Evolutionary conservation across 2,113 vertebrate species (phyloP).

Genomic region (Panurus biarmicus): DNA sequence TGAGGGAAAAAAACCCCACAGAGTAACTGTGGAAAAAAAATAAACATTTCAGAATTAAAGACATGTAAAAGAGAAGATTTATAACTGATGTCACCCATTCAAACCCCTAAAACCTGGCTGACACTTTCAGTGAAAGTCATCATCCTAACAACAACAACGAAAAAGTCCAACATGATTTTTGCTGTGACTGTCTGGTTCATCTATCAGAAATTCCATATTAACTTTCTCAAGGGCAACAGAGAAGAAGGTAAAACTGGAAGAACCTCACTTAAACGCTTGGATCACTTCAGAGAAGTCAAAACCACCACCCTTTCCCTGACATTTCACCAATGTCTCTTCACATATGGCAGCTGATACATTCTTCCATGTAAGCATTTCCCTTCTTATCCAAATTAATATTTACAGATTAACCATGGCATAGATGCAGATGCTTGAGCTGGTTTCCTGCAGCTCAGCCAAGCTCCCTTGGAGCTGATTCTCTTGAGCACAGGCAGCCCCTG

Average conservation of each 20-base stretch:
- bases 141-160: neutral
- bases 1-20: accelerated
- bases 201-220: neutral
- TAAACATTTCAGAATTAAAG: neutral
- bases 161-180: neutral
- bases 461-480: neutral
- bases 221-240: neutral
- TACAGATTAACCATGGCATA: neutral
- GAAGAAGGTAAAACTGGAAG: neutral
- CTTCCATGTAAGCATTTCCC: neutral
- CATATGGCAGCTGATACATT: neutral
- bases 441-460: neutral
- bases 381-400: neutral
- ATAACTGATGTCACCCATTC: neutral
- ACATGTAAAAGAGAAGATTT: neutral
- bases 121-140: neutral
- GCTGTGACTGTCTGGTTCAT: neutral
- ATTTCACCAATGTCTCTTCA: neutral
- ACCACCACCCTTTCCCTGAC: neutral
- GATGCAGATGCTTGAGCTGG: neutral
- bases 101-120: neutral
- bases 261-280: neutral
- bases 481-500: neutral
- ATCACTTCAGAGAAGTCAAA: neutral
- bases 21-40: neutral